Evolutionary conservation across 1,140 invertebrate genomes (phyloP).

Genomic region (Trachelipus rathkii): DNA sequence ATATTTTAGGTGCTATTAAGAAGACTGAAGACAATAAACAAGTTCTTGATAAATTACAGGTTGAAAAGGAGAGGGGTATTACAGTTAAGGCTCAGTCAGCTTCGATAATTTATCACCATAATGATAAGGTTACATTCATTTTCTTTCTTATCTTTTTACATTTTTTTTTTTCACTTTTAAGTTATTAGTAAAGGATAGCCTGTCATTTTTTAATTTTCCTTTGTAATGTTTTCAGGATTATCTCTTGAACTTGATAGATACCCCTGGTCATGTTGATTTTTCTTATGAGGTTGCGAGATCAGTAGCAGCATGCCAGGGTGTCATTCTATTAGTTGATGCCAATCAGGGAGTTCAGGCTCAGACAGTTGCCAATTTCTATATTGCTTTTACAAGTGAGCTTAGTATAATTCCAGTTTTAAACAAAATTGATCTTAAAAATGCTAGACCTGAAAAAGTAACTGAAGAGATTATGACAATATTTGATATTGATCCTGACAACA

Average conservation of each 20-base stretch:
- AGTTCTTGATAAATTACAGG: slow-evolving; percentile 79
- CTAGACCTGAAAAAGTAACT: slow-evolving; percentile 73
- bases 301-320: slow-evolving; percentile 79
- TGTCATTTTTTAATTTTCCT: too few species aligned
- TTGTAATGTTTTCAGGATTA: slow-evolving; percentile 60
- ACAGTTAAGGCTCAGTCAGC: slow-evolving; percentile 97
- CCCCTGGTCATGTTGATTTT: slow-evolving; percentile 98
- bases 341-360: slow-evolving; percentile 94
- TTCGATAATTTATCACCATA: slow-evolving; percentile 69
- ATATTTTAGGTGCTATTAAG: slow-evolving; percentile 63
- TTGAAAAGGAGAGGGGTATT: slow-evolving; percentile 92
- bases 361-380: slow-evolving; percentile 92
- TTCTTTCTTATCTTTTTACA: too few species aligned
- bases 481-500: slow-evolving; percentile 66
- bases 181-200: too few species aligned
- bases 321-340: slow-evolving; percentile 90
- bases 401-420: slow-evolving; percentile 89
- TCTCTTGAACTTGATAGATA: slow-evolving; percentile 95
- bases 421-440: slow-evolving; percentile 92
- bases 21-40: slow-evolving; percentile 65
- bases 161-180: too few species aligned
- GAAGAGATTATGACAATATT: slow-evolving; percentile 79
- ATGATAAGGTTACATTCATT: slow-evolving; percentile 37
- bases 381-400: slow-evolving; percentile 78
- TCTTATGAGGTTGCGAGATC: slow-evolving; percentile 78